phyloP scores from a whole-genome alignment of 2,113 vertebrate species.

The Phaethon lepturus region DNA sequence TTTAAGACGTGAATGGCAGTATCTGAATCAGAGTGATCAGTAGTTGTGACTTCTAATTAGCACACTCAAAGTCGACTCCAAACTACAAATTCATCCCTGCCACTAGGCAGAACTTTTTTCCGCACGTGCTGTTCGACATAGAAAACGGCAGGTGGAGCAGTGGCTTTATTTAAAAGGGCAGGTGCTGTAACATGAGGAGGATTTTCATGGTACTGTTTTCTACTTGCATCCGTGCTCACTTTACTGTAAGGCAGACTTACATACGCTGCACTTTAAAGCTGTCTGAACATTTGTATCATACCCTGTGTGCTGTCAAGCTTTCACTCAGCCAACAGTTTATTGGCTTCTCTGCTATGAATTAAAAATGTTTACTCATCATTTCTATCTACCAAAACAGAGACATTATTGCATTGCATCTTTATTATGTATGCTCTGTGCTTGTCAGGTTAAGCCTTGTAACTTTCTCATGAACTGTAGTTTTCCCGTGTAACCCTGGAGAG shows the following conservation, averaged over 20 bases:
- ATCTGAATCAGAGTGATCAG: background rate
- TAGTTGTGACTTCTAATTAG: background rate
- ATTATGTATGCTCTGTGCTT: background rate
- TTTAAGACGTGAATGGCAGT: background rate
- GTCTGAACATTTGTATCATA: background rate
- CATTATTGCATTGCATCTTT: background rate
- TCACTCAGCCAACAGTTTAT: background rate
- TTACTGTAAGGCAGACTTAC: background rate
- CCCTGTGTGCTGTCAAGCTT: background rate
- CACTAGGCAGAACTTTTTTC: background rate
- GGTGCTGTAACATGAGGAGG: background rate
- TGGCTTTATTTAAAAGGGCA: background rate
- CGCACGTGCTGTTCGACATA: background rate
- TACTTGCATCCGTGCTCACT: background rate
- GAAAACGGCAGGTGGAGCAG: slow-evolving; percentile 69
- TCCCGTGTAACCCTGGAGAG: background rate
- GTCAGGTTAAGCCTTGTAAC: background rate
- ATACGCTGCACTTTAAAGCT: background rate
- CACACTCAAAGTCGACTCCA: background rate
- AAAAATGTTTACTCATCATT: background rate
- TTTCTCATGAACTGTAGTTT: background rate
- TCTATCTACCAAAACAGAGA: background rate
- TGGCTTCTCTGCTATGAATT: background rate
- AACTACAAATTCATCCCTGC: background rate
- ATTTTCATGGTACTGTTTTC: background rate